Evolutionary conservation across 2,797 vertebrate genomes (phyloP), one percentile per base, ranked within the genome.

Genomic region (Anabas testudineus): DNA sequence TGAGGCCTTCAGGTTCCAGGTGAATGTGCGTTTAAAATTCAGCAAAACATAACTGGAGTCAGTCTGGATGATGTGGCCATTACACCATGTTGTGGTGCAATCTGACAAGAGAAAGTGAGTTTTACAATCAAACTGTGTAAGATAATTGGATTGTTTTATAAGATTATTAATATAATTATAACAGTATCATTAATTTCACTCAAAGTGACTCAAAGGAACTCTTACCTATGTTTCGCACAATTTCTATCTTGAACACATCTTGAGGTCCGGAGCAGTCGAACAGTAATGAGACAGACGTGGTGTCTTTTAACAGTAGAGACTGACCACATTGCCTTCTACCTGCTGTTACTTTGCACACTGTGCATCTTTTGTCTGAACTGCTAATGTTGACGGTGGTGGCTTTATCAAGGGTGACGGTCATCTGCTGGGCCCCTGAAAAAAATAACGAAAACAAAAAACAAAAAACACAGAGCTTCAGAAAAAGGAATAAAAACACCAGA

Each of bases 1-100:
- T 0, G 64, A 7, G 3, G 85, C 71, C 55, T 63, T 92, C 77
- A 97, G 83, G 0, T 94, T 91, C 97, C 97, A 99, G 78, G 65
- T 83, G 75, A 94, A 97, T 5, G 86, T 96, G 68, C 93, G 96
- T 73, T 94, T 93, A 79, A 97, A 95, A 30, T 48, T 56, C 67
- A 88, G 80, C 7, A 91, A 59, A 16, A 80, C 26, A 0, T 72
- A 64, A 16, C 0, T 34, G 0, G 2, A 28, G 67, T 91, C 92
- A 2, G 91, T 52, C 0, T 93, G 90, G 87, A 92, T 88, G 87
- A 88, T 80, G 47, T 88, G 91, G 5, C 91, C 91, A 36, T 51
- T 92, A 83, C 96, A 96, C 12, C 92, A 90, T 39, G 52, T 57
- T 1, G 42, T 9, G 26, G 9, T 46, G 30, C 92, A 93, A 26